Evolutionary conservation across 2,797 vertebrate species (phyloP).

Genomic region (Malurus leucopterus): DNA sequence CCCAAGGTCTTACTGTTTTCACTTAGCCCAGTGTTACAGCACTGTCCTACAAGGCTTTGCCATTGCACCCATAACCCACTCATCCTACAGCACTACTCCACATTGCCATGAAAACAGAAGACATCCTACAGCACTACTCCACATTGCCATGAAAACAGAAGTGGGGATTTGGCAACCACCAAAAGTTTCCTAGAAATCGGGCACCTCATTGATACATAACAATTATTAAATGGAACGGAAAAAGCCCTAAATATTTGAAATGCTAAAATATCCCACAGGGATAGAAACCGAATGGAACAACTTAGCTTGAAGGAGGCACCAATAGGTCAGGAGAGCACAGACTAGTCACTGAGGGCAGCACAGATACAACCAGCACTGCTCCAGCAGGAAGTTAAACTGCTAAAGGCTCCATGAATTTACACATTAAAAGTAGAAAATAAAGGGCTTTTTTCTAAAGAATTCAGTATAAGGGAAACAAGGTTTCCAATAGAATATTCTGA

Average conservation of each 20-base stretch:
- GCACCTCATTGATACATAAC: accelerated
- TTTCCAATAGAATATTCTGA: background rate
- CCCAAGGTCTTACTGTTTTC: background rate
- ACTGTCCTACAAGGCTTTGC: background rate
- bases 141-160: accelerated
- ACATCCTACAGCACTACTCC: background rate
- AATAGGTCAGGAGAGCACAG: background rate
- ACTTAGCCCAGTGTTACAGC: background rate
- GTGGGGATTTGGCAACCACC: background rate
- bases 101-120: too few relatives aligned
- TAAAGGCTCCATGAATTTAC: background rate
- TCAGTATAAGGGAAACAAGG: background rate
- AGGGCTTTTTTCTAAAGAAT: background rate
- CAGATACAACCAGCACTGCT: background rate
- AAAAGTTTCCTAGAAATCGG: background rate
- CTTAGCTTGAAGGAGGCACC: background rate
- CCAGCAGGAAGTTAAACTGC: background rate
- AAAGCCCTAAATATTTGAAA: accelerated
- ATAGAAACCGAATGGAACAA: background rate
- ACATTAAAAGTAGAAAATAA: background rate
- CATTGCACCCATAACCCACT: background rate
- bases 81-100: background rate
- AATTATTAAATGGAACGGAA: background rate
- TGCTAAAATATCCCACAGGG: background rate
- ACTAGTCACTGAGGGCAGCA: background rate